Percentiles rank a stretch among this genome's conserved stretches.
Evolutionary conservation across 2,113 vertebrate genomes (phyloP).

Genomic region (Anolis carolinensis): DNA sequence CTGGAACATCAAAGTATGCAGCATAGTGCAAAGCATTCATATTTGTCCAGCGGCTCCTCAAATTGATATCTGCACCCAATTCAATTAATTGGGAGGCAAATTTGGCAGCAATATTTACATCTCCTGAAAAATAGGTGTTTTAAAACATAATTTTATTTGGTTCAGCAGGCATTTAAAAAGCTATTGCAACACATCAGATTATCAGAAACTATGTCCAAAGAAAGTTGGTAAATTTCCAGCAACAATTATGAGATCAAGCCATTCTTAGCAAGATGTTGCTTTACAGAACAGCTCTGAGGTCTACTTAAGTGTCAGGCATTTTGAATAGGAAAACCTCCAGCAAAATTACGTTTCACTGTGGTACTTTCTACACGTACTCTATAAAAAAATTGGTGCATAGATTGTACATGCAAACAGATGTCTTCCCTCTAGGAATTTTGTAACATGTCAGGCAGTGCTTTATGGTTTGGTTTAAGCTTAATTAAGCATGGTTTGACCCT

Average conservation of each 20-base stretch:
- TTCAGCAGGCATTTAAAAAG: not conserved
- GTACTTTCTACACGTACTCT: not conserved
- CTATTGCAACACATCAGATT: not conserved
- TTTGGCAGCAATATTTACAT: constrained; percentile 86
- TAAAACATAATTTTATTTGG: not conserved
- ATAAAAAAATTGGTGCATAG: not conserved
- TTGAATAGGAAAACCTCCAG: not conserved
- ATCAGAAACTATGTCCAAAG: not conserved
- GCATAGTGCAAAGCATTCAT: constrained; percentile 98
- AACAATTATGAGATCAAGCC: not conserved
- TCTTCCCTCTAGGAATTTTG: not conserved
- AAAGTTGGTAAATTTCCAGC: not conserved
- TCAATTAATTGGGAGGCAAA: constrained; percentile 89
- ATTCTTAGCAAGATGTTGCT: not conserved
- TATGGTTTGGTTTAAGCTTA: not conserved
- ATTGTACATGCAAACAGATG: not conserved
- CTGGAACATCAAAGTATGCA: constrained; percentile 96
- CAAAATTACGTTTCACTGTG: not conserved
- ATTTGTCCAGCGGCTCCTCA: constrained; percentile 96
- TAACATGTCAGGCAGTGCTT: not conserved
- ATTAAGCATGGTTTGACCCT: not conserved
- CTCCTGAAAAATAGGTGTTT: constrained; percentile 78
- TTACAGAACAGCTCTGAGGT: not conserved
- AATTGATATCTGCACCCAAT: constrained; percentile 87
- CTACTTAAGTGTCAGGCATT: not conserved